Evolutionary conservation across 1,140 invertebrate genomes (phyloP).

Genomic region (Danaus melanippus): DNA sequence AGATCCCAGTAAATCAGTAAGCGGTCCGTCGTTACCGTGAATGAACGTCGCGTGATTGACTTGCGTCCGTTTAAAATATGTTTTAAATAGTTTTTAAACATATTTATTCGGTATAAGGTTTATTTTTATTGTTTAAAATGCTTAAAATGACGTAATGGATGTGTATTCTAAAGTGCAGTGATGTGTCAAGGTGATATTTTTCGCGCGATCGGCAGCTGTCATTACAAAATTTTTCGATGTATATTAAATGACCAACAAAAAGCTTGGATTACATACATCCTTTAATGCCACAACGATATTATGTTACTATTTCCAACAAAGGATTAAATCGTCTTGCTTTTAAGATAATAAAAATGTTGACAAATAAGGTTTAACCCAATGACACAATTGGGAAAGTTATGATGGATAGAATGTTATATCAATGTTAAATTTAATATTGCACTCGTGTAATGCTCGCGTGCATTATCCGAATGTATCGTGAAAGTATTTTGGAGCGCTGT

Average conservation of each 20-base stretch:
- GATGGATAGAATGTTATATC: too few species aligned
- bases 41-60: constrained; percentile 39
- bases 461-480: constrained; percentile 49
- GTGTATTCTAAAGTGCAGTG: constrained; percentile 32
- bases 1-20: constrained; percentile 48
- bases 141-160: constrained; percentile 20
- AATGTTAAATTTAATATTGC: constrained; percentile 23
- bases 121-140: constrained; percentile 5
- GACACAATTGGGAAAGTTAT: too few species aligned
- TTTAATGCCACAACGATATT: constrained; percentile 31
- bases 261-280: constrained; percentile 26
- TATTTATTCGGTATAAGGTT: not conserved
- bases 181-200: constrained; percentile 41
- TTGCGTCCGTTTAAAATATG: constrained; percentile 45
- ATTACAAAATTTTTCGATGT: constrained; percentile 36
- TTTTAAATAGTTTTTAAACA: too few species aligned
- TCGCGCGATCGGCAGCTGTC: constrained; percentile 44
- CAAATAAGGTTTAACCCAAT: too few species aligned
- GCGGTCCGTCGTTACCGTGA: constrained; percentile 55
- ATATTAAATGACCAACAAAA: constrained; percentile 32
- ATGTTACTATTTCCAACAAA: constrained; percentile 8
- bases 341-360: too few species aligned
- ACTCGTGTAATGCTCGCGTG: constrained; percentile 47
- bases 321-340: too few species aligned
- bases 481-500: constrained; percentile 63